Conservation (phyloP, 1,140 invertebrate species). For the Cyclina sinensis region DNA sequence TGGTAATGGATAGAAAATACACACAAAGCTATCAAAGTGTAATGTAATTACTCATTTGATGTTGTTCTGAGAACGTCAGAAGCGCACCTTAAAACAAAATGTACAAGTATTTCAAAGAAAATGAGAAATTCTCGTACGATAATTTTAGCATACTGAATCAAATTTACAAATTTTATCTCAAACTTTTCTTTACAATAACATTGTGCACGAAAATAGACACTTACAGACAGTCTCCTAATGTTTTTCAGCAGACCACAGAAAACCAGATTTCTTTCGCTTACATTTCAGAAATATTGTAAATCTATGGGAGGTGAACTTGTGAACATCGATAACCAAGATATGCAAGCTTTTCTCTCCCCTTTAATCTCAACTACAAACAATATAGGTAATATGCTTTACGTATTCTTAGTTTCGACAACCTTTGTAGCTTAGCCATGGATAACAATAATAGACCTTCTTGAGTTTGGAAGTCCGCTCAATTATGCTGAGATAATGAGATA, state of each 20-base stretch:
- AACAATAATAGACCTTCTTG: too few relatives aligned
- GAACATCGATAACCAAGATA: background rate
- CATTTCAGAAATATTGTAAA: constrained; percentile 9
- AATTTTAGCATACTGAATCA: background rate
- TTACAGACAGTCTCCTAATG: background rate
- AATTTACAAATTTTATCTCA: background rate
- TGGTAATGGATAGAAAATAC: too few relatives aligned
- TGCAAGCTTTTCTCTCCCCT: background rate
- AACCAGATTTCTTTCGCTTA: background rate
- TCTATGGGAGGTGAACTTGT: background rate
- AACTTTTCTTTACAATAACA: background rate
- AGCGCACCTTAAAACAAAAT: too few relatives aligned
- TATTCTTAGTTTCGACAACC: too few relatives aligned
- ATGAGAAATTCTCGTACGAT: too few relatives aligned
- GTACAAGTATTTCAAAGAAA: too few relatives aligned
- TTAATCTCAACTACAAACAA: background rate
- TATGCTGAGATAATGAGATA: too few relatives aligned
- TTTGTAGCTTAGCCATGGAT: too few relatives aligned
- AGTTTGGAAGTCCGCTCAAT: too few relatives aligned
- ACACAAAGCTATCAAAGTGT: too few relatives aligned
- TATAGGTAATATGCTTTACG: background rate
- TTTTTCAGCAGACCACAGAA: background rate
- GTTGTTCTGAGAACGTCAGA: too few relatives aligned
- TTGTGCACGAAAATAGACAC: background rate
- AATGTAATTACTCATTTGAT: too few relatives aligned